Conservation (phyloP, 2,113 vertebrate genomes). For the Candoia aspera region DNA sequence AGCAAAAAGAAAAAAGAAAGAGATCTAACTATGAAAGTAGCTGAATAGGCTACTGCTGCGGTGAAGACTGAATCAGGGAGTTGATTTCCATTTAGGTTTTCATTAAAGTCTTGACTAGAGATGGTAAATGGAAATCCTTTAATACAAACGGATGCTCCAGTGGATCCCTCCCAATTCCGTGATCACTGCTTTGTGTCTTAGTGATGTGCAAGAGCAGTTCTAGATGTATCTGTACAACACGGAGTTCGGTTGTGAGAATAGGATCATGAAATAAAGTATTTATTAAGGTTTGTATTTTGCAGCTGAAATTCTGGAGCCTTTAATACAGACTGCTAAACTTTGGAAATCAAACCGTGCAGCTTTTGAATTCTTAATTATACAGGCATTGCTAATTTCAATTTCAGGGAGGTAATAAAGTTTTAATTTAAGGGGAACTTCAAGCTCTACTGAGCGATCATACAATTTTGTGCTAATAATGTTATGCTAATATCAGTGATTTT, state of each 20-base stretch:
- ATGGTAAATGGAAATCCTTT: too few relatives aligned
- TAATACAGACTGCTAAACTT: conserved; percentile 47
- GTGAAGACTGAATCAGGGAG: too few relatives aligned
- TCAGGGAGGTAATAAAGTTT: conserved; percentile 41
- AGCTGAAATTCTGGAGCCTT: conserved; percentile 37
- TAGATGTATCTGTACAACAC: neutral
- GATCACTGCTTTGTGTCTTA: too few relatives aligned
- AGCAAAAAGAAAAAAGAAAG: too few relatives aligned
- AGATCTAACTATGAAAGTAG: too few relatives aligned
- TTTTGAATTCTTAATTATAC: conserved; percentile 48
- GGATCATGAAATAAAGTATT: neutral
- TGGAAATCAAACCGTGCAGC: conserved; percentile 42
- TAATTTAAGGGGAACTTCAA: conserved; percentile 44
- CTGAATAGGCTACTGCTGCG: too few relatives aligned
- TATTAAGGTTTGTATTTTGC: neutral
- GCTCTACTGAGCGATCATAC: conserved; percentile 19
- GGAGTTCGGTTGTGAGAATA: neutral
- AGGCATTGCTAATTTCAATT: conserved; percentile 43
- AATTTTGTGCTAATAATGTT: conserved; percentile 1
- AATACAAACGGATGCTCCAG: too few relatives aligned
- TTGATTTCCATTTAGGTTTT: too few relatives aligned
- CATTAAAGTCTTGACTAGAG: too few relatives aligned
- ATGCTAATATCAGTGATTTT: too few relatives aligned
- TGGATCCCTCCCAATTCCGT: too few relatives aligned
- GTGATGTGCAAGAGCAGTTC: too few relatives aligned